phyloP scores from a whole-genome alignment of 2,797 vertebrate species.

The Takifugu ocellatus region DNA sequence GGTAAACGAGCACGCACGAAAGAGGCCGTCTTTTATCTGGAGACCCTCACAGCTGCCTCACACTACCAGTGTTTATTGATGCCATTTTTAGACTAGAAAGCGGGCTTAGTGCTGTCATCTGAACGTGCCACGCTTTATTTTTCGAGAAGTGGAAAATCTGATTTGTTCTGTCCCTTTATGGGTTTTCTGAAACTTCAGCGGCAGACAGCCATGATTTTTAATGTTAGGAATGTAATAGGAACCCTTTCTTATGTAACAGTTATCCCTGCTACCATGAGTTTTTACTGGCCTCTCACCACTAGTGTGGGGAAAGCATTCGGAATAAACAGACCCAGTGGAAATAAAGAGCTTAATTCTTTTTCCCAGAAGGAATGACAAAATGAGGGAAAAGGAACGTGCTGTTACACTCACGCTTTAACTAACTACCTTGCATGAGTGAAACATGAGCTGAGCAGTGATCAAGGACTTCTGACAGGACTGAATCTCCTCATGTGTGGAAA shows the following conservation, averaged over 20 bases:
- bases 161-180: neutral
- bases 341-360: constrained; percentile 9
- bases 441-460: neutral
- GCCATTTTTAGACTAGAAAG: constrained; percentile 52
- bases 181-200: neutral
- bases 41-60: constrained; percentile 36
- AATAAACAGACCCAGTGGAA: constrained; percentile 26
- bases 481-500: constrained; percentile 13
- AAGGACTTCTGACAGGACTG: constrained; percentile 23
- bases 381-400: neutral
- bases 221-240: constrained; percentile 7
- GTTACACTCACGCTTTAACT: neutral
- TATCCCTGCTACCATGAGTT: constrained; percentile 1
- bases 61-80: constrained; percentile 47
- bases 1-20: constrained; percentile 17
- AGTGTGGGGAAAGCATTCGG: constrained; percentile 4
- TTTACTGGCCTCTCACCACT: constrained; percentile 2
- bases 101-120: neutral
- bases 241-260: constrained; percentile 27
- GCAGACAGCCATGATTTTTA: constrained; percentile 4
- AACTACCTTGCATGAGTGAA: neutral
- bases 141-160: constrained; percentile 4
- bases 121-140: constrained; percentile 1
- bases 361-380: neutral
- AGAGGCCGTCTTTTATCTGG: constrained; percentile 40